These are phyloP conservation scores for Lapara coniferarum DNA, from an alignment of 2,888 invertebrate genomes.

Conservation along the genomic window DNA sequence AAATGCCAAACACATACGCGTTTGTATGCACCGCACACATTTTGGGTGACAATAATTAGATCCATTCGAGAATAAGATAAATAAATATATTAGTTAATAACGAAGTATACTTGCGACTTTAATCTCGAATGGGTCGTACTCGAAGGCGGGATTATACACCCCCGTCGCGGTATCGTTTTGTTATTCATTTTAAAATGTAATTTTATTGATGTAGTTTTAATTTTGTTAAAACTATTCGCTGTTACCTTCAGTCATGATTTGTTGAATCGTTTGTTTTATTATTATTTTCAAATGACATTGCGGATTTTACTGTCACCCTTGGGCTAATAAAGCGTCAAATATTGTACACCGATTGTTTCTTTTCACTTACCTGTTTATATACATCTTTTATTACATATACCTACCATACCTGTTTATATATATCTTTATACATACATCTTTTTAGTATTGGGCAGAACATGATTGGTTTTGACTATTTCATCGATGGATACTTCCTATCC, in stretches of 20 bases:
- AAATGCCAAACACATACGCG: conserved; percentile 70
- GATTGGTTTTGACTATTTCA: too few relatives aligned
- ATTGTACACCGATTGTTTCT: conserved; percentile 74
- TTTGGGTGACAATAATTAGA: conserved; percentile 57
- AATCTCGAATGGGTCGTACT: conserved; percentile 47
- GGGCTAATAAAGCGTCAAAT: conserved; percentile 82
- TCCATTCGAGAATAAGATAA: conserved; percentile 52
- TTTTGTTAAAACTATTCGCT: conserved; percentile 78
- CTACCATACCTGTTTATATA: too few relatives aligned
- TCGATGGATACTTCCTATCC: too few relatives aligned
- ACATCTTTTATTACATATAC: too few relatives aligned
- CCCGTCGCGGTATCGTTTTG: conserved; percentile 51
- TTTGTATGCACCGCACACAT: conserved; percentile 60
- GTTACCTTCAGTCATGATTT: conserved; percentile 83
- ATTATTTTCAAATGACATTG: conserved; percentile 79
- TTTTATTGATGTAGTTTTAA: conserved; percentile 78
- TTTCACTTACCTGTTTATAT: conserved; percentile 37
- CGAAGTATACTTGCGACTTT: conserved; percentile 32
- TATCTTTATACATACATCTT: too few relatives aligned
- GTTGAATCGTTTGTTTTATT: conserved; percentile 82
- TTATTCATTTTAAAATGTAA: conserved; percentile 71
- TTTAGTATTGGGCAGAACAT: too few relatives aligned
- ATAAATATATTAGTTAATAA: not conserved
- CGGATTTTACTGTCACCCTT: conserved; percentile 80
- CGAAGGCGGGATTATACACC: conserved; percentile 32